Evolutionary conservation across 2,797 vertebrate species (phyloP).

Genomic region (Gymnocypris eckloni): DNA sequence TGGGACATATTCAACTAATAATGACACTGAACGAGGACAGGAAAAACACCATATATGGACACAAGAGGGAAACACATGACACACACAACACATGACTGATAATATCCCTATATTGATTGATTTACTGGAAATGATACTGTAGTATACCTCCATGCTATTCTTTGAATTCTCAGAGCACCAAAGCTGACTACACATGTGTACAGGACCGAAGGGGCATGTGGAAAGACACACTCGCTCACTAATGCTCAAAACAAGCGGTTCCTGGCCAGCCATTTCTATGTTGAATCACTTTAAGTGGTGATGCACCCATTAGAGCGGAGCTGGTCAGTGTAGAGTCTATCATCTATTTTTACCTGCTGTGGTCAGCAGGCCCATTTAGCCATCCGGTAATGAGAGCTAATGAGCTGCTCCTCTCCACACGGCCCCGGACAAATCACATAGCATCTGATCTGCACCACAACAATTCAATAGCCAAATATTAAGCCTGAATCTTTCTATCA

Average conservation of each 20-base stretch:
- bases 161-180: background rate
- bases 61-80: too few relatives aligned
- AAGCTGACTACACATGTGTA: conserved; percentile 22
- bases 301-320: conserved; percentile 58
- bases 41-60: too few relatives aligned
- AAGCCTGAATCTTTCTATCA: conserved; percentile 21
- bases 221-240: conserved; percentile 33
- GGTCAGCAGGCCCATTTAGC: conserved; percentile 77
- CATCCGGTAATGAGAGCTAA: conserved; percentile 78
- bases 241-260: conserved; percentile 47
- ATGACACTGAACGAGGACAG: too few relatives aligned
- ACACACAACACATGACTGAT: too few relatives aligned
- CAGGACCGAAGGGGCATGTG: conserved; percentile 9
- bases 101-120: background rate
- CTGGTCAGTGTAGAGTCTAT: conserved; percentile 55
- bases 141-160: background rate
- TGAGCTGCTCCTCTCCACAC: conserved; percentile 72
- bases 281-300: conserved; percentile 62
- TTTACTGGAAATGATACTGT: background rate
- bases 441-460: conserved; percentile 59
- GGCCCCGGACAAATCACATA: conserved; percentile 71
- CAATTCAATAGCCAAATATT: conserved; percentile 52
- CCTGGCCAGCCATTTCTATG: too few relatives aligned
- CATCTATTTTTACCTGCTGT: conserved; percentile 63
- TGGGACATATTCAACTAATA: too few relatives aligned